Percentiles rank a stretch among this genome's conserved stretches.
These are phyloP conservation scores for Pseudonaja textilis DNA, from an alignment of 2,113 vertebrate genomes.

Conservation along the genomic window DNA sequence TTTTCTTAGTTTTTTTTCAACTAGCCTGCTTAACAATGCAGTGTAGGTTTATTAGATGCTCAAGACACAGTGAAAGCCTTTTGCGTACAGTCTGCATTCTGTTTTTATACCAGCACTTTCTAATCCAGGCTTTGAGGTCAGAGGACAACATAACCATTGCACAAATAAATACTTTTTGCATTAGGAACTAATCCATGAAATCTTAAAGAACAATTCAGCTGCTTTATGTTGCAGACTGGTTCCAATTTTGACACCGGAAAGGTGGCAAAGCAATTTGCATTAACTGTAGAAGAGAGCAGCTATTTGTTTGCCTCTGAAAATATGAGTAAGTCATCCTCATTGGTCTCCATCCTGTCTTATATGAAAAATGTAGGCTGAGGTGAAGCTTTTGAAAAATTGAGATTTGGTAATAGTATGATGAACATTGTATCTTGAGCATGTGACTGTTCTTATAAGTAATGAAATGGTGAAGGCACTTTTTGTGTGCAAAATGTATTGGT, in stretches of 20 bases:
- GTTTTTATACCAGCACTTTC: neutral
- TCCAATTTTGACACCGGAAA: neutral
- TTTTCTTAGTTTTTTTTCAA: neutral
- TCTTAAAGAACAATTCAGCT: neutral
- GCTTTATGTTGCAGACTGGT: neutral
- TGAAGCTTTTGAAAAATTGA: neutral
- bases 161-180: neutral
- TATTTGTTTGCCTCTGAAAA: neutral
- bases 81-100: neutral
- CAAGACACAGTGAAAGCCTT: neutral
- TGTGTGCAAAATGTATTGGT: neutral
- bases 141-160: neutral
- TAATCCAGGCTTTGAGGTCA: neutral
- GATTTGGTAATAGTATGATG: neutral
- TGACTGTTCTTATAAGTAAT: neutral
- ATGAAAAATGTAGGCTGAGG: neutral
- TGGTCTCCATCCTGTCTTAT: neutral
- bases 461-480: neutral
- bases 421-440: neutral
- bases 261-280: neutral
- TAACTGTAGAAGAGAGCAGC: neutral
- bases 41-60: neutral
- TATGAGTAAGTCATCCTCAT: neutral
- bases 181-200: neutral
- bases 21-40: neutral